Conservation (phyloP, 2,888 invertebrate genomes). For the Rhingia rostrata region DNA sequence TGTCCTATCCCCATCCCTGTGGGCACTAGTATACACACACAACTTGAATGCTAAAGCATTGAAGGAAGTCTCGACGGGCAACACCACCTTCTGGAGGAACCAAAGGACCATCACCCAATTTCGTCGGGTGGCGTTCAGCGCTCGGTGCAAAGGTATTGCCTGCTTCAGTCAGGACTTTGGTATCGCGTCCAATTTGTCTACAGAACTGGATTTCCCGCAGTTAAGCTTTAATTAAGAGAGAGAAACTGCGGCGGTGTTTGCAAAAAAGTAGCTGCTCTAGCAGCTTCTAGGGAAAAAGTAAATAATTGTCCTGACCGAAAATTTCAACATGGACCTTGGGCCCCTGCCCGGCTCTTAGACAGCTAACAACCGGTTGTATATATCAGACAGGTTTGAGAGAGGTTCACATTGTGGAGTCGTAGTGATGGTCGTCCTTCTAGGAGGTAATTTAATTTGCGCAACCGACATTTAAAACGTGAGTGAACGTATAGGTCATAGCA, state of each 20-base stretch:
- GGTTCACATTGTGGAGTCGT: background rate
- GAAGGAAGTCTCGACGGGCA: constrained; percentile 9
- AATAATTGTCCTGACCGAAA: constrained; percentile 69
- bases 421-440: background rate
- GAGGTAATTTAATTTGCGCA: constrained; percentile 67
- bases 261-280: constrained; percentile 49
- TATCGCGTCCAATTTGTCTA: constrained; percentile 69
- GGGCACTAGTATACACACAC: background rate
- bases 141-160: constrained; percentile 28
- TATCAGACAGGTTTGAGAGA: background rate
- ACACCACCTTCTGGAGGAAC: constrained; percentile 35
- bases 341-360: constrained; percentile 46
- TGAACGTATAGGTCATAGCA: constrained; percentile 22
- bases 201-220: constrained; percentile 70
- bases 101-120: constrained; percentile 62
- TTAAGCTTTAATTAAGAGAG: constrained; percentile 73
- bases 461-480: constrained; percentile 67
- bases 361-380: background rate
- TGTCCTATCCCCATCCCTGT: background rate
- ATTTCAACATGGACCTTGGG: constrained; percentile 45
- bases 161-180: constrained; percentile 15
- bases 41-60: constrained; percentile 51
- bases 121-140: constrained; percentile 22
- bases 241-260: constrained; percentile 60
- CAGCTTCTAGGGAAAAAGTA: constrained; percentile 54